A percentile compares a stretch with the other conserved stretches of the same genome.
Evolutionary conservation across 2,888 invertebrate species (phyloP).

Genomic region (Lissonota sp.): DNA sequence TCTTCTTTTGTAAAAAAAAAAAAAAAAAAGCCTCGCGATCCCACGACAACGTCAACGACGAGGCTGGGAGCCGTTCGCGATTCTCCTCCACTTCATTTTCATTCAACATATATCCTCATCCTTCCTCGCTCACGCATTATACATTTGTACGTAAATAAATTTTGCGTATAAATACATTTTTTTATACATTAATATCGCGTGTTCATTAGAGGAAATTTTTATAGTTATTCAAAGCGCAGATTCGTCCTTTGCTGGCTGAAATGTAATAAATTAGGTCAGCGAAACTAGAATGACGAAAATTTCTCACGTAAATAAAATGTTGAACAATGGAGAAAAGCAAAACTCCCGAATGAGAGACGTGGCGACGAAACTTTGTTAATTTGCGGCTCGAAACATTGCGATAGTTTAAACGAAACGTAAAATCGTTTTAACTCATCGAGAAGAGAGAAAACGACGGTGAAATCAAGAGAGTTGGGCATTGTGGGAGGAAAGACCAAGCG

Average conservation of each 20-base stretch:
- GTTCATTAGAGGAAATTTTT: too few relatives aligned
- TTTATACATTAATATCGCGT: too few relatives aligned
- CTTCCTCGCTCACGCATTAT: not conserved
- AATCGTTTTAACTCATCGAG: not conserved
- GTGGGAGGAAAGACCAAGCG: too few relatives aligned
- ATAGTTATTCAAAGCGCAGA: too few relatives aligned
- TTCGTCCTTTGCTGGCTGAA: too few relatives aligned
- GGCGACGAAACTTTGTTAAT: conserved; percentile 50
- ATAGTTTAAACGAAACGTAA: conserved; percentile 7
- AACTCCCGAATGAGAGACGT: not conserved
- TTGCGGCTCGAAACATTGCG: conserved; percentile 15
- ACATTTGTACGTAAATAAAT: not conserved
- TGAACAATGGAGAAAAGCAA: not conserved
- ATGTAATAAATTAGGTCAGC: too few relatives aligned
- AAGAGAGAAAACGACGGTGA: not conserved
- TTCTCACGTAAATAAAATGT: too few relatives aligned
- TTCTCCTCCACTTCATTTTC: conserved; percentile 47
- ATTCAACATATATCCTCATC: conserved; percentile 17
- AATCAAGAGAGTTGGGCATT: not conserved
- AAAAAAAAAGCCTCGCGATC: conserved; percentile 43
- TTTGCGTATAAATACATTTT: not conserved
- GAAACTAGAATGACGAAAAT: too few relatives aligned
- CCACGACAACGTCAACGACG: conserved; percentile 48
- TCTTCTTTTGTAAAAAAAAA: not conserved
- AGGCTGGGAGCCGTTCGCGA: conserved; percentile 26